Evolutionary conservation across 2,888 invertebrate species (phyloP).

Genomic region (Drosophila buzzatii): DNA sequence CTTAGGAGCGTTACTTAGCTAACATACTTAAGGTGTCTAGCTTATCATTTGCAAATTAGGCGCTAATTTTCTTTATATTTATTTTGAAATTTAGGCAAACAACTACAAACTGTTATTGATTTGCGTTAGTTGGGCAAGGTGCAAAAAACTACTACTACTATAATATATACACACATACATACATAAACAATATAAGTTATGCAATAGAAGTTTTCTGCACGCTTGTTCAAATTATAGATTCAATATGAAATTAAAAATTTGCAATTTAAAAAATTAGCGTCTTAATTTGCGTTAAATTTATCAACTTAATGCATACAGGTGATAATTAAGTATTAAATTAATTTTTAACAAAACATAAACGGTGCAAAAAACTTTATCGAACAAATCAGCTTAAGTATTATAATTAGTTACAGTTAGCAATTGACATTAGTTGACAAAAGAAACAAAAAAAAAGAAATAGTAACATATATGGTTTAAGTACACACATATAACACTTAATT

Average conservation of each 20-base stretch:
- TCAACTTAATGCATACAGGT: constrained; percentile 39
- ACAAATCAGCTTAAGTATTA: constrained; percentile 38
- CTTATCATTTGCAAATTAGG: constrained; percentile 11
- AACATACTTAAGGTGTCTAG: constrained; percentile 43
- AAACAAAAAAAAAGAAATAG: background rate
- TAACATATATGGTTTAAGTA: constrained; percentile 22
- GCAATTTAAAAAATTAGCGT: constrained; percentile 63
- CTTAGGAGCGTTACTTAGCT: constrained; percentile 51
- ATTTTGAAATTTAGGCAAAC: constrained; percentile 33
- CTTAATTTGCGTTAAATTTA: constrained; percentile 43
- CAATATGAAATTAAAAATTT: background rate
- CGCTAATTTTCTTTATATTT: constrained; percentile 64
- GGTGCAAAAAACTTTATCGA: constrained; percentile 82
- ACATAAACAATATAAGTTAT: constrained; percentile 53
- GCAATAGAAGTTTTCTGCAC: constrained; percentile 83
- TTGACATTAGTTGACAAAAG: constrained; percentile 28
- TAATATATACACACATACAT: constrained; percentile 45
- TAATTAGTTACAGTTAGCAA: constrained; percentile 68
- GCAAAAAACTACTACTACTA: constrained; percentile 79
- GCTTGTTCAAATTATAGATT: constrained; percentile 22
- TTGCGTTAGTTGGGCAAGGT: constrained; percentile 46
- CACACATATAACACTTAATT: constrained; percentile 53
- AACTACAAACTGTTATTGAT: constrained; percentile 46
- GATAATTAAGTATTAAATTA: constrained; percentile 7
- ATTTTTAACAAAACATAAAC: constrained; percentile 54